A percentile compares a stretch with the other conserved stretches of the same genome.
These are phyloP conservation scores for Lota lota DNA, from an alignment of 2,113 vertebrate genomes.

Conservation along the genomic window DNA sequence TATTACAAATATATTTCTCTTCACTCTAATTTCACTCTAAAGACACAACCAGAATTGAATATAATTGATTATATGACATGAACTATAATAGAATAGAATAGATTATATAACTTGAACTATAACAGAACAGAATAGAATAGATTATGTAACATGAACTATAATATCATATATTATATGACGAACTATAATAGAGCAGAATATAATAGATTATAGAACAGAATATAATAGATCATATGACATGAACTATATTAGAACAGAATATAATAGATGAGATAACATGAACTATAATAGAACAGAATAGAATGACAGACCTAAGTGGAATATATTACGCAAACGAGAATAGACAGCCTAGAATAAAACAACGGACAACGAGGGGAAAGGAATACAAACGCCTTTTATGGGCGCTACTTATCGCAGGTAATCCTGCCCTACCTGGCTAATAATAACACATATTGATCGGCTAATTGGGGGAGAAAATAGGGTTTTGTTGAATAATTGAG, in stretches of 20 bases:
- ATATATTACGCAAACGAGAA: background rate
- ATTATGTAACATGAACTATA: too few relatives aligned
- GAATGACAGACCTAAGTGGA: background rate
- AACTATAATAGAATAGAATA: background rate
- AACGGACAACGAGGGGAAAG: too few relatives aligned
- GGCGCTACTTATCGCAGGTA: background rate
- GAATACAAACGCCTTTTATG: background rate
- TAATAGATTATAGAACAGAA: too few relatives aligned
- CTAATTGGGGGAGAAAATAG: constrained; percentile 31
- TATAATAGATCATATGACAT: background rate
- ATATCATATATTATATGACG: background rate
- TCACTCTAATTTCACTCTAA: too few relatives aligned
- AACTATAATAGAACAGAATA: background rate
- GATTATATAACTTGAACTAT: background rate
- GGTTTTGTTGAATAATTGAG: constrained; percentile 48
- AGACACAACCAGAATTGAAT: background rate
- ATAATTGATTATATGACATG: background rate
- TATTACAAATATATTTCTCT: too few relatives aligned
- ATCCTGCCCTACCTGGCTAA: background rate
- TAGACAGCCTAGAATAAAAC: background rate
- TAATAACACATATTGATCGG: constrained; percentile 39
- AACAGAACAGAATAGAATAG: background rate
- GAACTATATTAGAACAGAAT: background rate
- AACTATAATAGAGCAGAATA: background rate
- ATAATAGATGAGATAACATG: background rate